Conservation (phyloP, 2,797 vertebrate species). For the Rhincodon typus region DNA sequence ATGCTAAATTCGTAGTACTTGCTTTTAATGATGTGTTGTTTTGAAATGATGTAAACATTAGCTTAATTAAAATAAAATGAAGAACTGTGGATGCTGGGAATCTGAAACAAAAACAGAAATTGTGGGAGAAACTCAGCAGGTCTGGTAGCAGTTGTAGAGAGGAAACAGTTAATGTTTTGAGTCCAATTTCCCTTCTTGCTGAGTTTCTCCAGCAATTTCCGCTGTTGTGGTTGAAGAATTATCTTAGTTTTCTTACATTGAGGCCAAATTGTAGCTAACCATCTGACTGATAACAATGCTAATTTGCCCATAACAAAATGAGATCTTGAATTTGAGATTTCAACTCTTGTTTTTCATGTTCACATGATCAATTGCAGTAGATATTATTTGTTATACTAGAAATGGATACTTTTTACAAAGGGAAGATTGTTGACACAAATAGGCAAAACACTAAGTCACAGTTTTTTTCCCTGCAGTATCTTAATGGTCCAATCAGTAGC, state of each 20-base stretch:
- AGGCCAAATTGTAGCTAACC: background rate
- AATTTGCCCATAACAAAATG: too few relatives aligned
- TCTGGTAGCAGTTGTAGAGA: too few relatives aligned
- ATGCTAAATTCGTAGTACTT: background rate
- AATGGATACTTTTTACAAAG: background rate
- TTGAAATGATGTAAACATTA: too few relatives aligned
- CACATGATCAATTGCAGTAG: background rate
- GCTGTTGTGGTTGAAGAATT: too few relatives aligned
- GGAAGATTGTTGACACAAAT: background rate
- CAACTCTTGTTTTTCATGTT: background rate
- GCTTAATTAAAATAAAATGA: too few relatives aligned
- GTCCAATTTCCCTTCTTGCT: too few relatives aligned
- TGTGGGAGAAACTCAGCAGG: too few relatives aligned
- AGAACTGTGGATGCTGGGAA: too few relatives aligned
- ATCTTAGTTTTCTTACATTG: background rate
- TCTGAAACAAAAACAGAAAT: too few relatives aligned
- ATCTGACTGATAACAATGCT: background rate
- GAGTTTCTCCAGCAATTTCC: too few relatives aligned
- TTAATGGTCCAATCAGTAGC: background rate
- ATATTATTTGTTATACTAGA: background rate
- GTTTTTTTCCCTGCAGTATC: background rate
- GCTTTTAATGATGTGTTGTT: background rate
- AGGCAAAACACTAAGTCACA: background rate
- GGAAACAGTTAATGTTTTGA: too few relatives aligned
- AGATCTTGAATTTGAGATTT: background rate